phyloP scores from a whole-genome alignment of 1,140 invertebrate species.

The Caerostris darwini region DNA sequence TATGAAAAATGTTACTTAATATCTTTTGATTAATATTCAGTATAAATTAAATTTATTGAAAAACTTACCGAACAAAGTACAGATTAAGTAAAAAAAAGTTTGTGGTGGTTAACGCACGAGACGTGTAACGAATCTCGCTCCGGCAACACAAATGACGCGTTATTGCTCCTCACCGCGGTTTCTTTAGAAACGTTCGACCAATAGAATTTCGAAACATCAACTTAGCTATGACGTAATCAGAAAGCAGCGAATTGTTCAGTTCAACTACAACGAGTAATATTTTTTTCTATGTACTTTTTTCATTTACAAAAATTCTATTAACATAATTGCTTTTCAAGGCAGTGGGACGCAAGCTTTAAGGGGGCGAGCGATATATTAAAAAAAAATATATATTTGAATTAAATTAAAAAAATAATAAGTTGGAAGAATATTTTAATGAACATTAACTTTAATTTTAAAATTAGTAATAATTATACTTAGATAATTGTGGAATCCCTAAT shows the following conservation, averaged over 20 bases:
- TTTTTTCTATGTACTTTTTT: background rate
- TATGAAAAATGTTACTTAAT: no score
- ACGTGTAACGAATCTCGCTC: slow-evolving; percentile 59
- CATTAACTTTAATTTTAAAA: no score
- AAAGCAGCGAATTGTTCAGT: background rate
- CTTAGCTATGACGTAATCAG: slow-evolving; percentile 6
- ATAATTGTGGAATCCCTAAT: no score
- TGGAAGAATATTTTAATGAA: no score
- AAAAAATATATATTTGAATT: background rate
- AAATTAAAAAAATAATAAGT: no score
- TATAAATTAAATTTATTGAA: background rate
- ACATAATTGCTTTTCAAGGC: no score
- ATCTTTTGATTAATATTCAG: no score
- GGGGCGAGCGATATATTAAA: background rate
- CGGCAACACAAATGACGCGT: slow-evolving; percentile 62
- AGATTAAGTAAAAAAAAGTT: background rate
- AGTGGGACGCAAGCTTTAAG: no score
- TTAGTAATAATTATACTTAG: no score
- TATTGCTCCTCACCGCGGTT: background rate
- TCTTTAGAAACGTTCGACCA: slow-evolving; percentile 39
- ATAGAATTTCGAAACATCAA: slow-evolving; percentile 50
- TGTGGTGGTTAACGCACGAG: slow-evolving; percentile 52
- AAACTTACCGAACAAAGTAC: background rate
- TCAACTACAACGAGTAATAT: background rate
- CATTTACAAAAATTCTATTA: background rate